Conservation (phyloP, 2,797 vertebrate genomes). For the Hylomyscus alleni region DNA sequence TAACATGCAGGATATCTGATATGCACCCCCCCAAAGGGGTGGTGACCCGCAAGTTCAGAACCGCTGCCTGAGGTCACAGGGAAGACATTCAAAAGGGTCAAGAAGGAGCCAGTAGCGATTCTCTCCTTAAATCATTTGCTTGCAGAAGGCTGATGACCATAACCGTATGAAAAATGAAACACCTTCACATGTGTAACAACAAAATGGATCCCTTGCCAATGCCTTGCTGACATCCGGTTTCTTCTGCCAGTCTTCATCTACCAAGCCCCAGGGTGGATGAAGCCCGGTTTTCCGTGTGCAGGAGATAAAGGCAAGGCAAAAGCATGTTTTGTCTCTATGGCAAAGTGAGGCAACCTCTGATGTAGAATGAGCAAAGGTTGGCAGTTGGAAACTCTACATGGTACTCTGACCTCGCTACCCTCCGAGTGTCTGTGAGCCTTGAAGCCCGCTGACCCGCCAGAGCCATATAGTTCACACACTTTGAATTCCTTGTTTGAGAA, state of each 20-base stretch:
- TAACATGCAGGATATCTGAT: background rate
- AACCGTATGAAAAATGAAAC: background rate
- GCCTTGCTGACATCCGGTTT: background rate
- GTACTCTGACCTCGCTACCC: background rate
- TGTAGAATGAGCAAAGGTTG: background rate
- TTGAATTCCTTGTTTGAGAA: background rate
- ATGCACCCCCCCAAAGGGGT: background rate
- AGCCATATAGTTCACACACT: background rate
- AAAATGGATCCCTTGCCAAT: background rate
- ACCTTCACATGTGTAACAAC: background rate
- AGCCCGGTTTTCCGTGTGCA: background rate
- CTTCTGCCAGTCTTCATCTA: background rate
- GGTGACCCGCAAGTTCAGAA: background rate
- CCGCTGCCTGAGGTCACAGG: background rate
- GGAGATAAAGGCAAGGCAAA: background rate
- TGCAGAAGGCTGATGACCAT: conserved; percentile 6
- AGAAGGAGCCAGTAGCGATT: background rate
- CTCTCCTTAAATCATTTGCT: background rate
- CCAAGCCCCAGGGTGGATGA: background rate
- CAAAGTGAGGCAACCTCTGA: background rate
- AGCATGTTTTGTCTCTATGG: background rate
- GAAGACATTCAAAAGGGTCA: background rate
- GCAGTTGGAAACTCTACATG: background rate
- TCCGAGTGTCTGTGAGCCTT: background rate
- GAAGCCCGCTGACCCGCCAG: background rate